Base-by-base conservation (phyloP, 2,113 vertebrate species). In the Zosterops pallidus region DNA sequence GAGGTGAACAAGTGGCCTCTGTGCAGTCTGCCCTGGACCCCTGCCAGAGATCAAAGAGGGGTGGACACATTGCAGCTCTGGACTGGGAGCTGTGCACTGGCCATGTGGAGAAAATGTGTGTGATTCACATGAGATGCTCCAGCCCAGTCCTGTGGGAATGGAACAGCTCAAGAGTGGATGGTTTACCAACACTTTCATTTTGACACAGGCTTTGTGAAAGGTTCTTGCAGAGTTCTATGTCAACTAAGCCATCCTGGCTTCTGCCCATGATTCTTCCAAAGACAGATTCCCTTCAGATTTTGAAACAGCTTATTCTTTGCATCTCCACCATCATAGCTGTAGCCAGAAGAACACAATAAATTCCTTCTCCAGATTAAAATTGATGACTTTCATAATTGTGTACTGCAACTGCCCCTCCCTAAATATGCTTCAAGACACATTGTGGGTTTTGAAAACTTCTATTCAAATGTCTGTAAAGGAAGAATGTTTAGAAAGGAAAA, bases 21-120 rank as follows among this genome's bases (percentile, higher is more conserved):
- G 35, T 1, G 2, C 85, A 85, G 41, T 20, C 29, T 57, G 60
- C 25, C 37, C 59, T 10, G 37, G 12, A 55, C 6, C 0, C 35
- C 24, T 4, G 0, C 9, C 2, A 1, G 33, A 46, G 11, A 21
- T 47, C 26, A 21, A 25, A 29, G 41, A 35, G 6, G 11, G 50
- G 8, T 22, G 6, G 46, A 41, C 59, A 23, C 8, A 6, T 6
- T 71, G 6, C 78, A 78, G n/a, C 26, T 60, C 56, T 25, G 7
- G 15, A 16, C 17, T 50, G 41, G 21, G n/a, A 82, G 12, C 26
- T 42, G 18, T 24, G 9, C 24, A 19, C 42, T 69, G 50, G 29
- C 31, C 46, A 14, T 10, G 47, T 28, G 60, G 22, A 71, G 39
- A 35, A 92, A 31, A 19, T 11, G 0, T 46, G 46, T 28, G 18